Evolutionary conservation across 2,888 invertebrate species (phyloP), one percentile per base, ranked within the genome.

Genomic region (Agriotes lineatus): DNA sequence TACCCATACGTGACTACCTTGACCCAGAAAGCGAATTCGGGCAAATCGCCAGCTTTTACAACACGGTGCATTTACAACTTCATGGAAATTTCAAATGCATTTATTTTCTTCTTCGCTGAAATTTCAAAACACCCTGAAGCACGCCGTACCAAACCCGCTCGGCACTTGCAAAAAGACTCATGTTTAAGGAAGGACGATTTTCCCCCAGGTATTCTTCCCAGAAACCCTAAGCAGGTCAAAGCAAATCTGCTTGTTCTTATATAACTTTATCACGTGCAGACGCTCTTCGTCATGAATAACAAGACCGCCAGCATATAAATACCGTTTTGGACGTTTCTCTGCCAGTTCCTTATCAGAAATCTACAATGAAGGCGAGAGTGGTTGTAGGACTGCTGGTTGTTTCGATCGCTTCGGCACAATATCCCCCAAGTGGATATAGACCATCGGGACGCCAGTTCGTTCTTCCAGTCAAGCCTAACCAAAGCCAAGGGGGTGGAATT

Each of bases 361-460:
- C 39, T 39, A 39, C 37, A 39, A 57, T 57, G 57, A 57, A 57
- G 12, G 57, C 9, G 39, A 57, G 2, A 57, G 33, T 56, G 5
- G n/a, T 33, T 1, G 39, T 56, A 6, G 33, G 37, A n/a, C 1
- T 52, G 6, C 19, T 52, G 12, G 0, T 12, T 1, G 2, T 56
- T 20, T 56, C 39, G 10, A 19, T n/a, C 18, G 39, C 14, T 19
- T 19, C 12, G 3, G 56, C 37, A 7, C 39, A 58, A 56, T 71
- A 71, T 54, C 69, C 62, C 7, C 59, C 69, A 19, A 69, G 69
- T 44, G 71, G 71, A 33, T 71, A 63, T 60, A 44, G 63, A 10
- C 71, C 71, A 37, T 39, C 39, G 52, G 71, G 71, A 9, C 69
- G 50, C 19, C 63, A 62, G 44, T 71, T 71, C 45, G n/a, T n/a